phyloP scores from a whole-genome alignment of 2,797 vertebrate genomes.

The Capromys pilorides region DNA sequence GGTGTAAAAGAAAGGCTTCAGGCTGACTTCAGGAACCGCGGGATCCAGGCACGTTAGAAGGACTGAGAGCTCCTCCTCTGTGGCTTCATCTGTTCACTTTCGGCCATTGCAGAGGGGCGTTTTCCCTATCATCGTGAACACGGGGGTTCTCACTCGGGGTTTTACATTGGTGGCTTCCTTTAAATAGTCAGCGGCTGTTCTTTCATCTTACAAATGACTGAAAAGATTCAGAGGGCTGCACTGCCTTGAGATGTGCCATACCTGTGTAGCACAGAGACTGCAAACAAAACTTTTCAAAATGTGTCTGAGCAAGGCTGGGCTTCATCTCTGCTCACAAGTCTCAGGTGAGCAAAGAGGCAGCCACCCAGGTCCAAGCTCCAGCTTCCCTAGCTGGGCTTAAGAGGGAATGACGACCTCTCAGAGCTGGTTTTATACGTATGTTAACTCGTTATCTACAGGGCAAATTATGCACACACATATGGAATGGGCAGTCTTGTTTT shows the following conservation, averaged over 20 bases:
- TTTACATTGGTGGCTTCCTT: background rate
- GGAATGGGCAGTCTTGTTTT: background rate
- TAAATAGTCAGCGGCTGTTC: background rate
- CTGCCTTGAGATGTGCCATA: background rate
- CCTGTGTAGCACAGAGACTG: background rate
- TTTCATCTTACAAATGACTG: background rate
- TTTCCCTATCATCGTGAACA: background rate
- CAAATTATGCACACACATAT: background rate
- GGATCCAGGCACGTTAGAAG: background rate
- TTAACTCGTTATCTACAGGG: background rate
- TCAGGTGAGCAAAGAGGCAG: background rate
- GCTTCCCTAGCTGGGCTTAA: background rate
- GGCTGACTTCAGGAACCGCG: background rate
- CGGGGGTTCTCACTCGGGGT: background rate
- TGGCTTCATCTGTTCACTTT: background rate
- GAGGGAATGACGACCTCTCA: background rate
- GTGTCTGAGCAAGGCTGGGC: background rate
- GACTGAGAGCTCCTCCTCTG: background rate
- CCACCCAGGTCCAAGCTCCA: background rate
- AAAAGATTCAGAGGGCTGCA: background rate
- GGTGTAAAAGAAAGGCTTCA: background rate
- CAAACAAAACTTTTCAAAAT: constrained; percentile 9
- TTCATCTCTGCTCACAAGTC: background rate
- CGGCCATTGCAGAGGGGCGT: background rate
- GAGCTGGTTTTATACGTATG: background rate